Conservation (phyloP, 2,113 vertebrate species). For the Strigops habroptila region DNA sequence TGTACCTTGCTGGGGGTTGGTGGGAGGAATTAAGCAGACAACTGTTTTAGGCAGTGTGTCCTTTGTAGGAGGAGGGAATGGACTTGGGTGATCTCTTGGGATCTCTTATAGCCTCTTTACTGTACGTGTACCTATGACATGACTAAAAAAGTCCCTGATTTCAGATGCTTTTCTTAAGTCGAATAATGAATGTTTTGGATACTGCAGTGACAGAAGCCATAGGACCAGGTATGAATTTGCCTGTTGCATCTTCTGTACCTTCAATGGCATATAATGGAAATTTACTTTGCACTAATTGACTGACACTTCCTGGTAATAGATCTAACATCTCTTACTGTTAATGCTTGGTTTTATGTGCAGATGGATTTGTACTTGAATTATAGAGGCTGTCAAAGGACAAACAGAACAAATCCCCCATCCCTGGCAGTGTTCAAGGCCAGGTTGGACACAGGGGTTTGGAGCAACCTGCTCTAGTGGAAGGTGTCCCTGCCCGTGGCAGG, state of each 20-base stretch:
- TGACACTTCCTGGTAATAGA: neutral
- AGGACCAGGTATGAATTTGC: neutral
- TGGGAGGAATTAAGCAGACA: neutral
- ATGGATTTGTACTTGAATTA: neutral
- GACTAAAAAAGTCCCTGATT: neutral
- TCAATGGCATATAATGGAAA: neutral
- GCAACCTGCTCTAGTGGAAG: neutral
- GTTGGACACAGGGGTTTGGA: neutral
- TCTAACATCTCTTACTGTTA: neutral
- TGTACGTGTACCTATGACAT: neutral
- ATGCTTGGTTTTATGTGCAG: neutral
- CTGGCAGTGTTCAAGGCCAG: neutral
- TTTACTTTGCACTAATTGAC: neutral
- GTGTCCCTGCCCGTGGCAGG: neutral
- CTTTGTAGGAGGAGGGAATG: neutral
- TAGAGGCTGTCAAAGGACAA: neutral
- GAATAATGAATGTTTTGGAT: neutral
- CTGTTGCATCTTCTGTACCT: neutral
- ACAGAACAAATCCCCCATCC: neutral
- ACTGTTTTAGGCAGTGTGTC: neutral
- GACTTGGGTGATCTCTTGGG: neutral
- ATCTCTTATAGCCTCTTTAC: neutral
- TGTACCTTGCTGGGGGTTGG: neutral
- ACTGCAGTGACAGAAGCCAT: neutral
- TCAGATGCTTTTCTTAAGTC: neutral